phyloP scores from a whole-genome alignment of 2,113 vertebrate species.

The Pantherophis guttatus region DNA sequence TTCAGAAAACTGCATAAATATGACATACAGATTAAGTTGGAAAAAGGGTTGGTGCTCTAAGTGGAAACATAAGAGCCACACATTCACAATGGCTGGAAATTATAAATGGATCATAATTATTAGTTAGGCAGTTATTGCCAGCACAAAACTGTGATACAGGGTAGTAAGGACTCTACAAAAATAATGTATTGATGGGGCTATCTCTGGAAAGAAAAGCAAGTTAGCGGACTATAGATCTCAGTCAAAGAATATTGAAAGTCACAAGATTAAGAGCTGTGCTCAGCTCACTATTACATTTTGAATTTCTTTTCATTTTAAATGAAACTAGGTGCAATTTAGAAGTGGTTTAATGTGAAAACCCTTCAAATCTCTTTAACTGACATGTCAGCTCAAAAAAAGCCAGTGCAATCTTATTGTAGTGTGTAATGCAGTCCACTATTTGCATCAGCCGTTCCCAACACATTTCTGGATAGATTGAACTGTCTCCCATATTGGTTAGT shows the following conservation, averaged over 20 bases:
- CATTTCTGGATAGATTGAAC: not conserved
- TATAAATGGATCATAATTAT: constrained; percentile 38
- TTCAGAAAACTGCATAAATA: constrained; percentile 30
- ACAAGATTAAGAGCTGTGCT: not conserved
- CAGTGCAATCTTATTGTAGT: not conserved
- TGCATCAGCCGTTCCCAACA: not conserved
- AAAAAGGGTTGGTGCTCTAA: not conserved
- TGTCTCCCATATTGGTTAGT: not conserved
- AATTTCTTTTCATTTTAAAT: constrained; percentile 6
- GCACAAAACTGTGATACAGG: constrained; percentile 40
- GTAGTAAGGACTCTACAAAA: constrained; percentile 1
- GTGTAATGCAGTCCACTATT: not conserved
- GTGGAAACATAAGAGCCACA: not conserved
- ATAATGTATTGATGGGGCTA: constrained; percentile 12
- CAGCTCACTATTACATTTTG: not conserved
- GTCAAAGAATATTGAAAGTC: not conserved
- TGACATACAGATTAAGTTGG: not conserved
- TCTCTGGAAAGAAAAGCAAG: constrained; percentile 28
- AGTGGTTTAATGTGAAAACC: not conserved
- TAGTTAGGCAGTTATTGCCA: constrained; percentile 33
- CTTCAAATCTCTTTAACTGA: not conserved
- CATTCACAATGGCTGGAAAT: constrained; percentile 21
- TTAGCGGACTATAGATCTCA: constrained; percentile 25
- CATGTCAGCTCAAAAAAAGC: not conserved
- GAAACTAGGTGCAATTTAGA: not conserved